A percentile compares a stretch with the other conserved stretches of the same genome.
These are phyloP conservation scores for Sphaerophoria taeniata DNA, from an alignment of 2,888 invertebrate genomes.

Conservation along the genomic window DNA sequence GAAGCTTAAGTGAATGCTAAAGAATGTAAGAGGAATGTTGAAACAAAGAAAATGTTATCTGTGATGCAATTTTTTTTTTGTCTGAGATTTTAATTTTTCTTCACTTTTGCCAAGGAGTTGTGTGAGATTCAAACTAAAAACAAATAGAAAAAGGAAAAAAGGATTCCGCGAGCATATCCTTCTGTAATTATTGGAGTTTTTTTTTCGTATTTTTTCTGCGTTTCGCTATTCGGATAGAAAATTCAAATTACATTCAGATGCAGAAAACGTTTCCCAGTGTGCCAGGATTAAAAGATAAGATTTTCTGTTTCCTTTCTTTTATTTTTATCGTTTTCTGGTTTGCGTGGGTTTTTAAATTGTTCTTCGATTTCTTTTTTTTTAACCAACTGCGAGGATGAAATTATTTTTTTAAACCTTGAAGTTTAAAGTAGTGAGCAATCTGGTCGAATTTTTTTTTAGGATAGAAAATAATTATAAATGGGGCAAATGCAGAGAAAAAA, in stretches of 20 bases:
- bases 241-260: constrained; percentile 45
- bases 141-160: constrained; percentile 4
- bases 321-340: not conserved
- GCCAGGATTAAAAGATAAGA: constrained; percentile 35
- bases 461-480: too few relatives aligned
- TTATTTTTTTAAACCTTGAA: too few relatives aligned
- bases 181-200: constrained; percentile 51
- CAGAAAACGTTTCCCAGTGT: constrained; percentile 31
- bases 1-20: constrained; percentile 31
- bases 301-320: not conserved
- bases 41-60: constrained; percentile 24
- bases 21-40: constrained; percentile 31
- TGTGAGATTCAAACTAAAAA: constrained; percentile 26
- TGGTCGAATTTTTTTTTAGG: too few relatives aligned
- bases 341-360: constrained; percentile 8
- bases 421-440: too few relatives aligned
- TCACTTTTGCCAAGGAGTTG: constrained; percentile 18
- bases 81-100: constrained; percentile 30
- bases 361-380: constrained; percentile 14
- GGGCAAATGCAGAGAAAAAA: too few relatives aligned
- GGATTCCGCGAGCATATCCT: constrained; percentile 16
- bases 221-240: constrained; percentile 13
- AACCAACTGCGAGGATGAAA: too few relatives aligned
- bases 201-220: constrained; percentile 16
- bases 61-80: not conserved